A percentile compares a stretch with the other conserved stretches of the same genome.
Conservation (phyloP, 2,797 vertebrate species). For the Silurus aristotelis region DNA sequence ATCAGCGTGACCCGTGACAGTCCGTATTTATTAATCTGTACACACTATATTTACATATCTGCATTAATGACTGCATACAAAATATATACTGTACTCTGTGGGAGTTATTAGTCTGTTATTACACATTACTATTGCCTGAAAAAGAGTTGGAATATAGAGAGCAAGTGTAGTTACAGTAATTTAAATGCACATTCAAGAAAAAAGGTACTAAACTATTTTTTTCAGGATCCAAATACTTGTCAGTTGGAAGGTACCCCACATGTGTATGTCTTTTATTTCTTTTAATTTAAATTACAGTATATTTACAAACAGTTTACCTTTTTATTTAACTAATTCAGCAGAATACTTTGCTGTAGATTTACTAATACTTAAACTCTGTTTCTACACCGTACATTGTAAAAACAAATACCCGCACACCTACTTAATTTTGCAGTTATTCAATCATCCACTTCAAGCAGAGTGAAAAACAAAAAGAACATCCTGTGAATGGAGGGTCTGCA, state of each 20-base stretch:
- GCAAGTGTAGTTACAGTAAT: neutral
- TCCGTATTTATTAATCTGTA: conserved; percentile 21
- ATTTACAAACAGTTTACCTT: neutral
- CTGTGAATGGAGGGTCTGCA: no score
- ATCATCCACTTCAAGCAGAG: no score
- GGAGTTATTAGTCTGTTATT: conserved; percentile 4
- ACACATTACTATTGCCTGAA: neutral
- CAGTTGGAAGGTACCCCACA: neutral
- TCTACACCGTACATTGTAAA: neutral
- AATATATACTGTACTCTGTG: neutral
- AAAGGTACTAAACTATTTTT: neutral
- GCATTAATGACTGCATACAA: conserved; percentile 10
- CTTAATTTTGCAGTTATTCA: no score
- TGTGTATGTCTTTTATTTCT: neutral
- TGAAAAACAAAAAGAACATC: no score
- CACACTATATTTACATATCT: conserved; percentile 26
- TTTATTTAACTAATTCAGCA: neutral
- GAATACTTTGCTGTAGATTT: neutral
- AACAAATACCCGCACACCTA: neutral
- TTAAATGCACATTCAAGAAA: neutral
- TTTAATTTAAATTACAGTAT: neutral
- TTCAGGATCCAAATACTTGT: neutral
- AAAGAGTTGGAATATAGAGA: neutral
- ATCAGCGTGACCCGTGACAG: conserved; percentile 19
- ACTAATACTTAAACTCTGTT: neutral